Percentiles rank a stretch among this genome's conserved stretches.
These are phyloP conservation scores for Falco columbarius DNA, from an alignment of 2,797 vertebrate genomes.

Conservation along the genomic window DNA sequence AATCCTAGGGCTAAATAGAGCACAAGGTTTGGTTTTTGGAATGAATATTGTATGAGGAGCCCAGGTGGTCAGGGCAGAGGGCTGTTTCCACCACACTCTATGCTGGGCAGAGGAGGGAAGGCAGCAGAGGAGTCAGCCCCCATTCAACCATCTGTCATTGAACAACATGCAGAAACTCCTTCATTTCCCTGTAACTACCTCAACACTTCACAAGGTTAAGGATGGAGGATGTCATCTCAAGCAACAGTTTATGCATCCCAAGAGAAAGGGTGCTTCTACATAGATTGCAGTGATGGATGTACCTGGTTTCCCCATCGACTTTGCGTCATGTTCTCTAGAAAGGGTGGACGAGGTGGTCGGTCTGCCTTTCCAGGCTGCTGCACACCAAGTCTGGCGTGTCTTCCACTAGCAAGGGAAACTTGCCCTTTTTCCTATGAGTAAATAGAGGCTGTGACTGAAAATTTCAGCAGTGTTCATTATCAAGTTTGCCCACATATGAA, in stretches of 20 bases:
- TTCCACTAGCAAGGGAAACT: neutral
- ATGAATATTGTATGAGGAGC: fast-evolving
- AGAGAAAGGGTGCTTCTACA: neutral
- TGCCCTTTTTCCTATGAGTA: neutral
- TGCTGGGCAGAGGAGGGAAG: neutral
- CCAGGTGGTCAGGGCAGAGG: neutral
- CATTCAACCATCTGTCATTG: neutral
- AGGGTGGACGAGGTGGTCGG: fast-evolving
- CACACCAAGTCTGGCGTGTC: fast-evolving
- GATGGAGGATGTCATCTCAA: neutral
- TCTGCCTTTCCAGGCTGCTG: neutral
- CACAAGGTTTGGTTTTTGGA: neutral
- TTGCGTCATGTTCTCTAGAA: fast-evolving
- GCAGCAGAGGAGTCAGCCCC: neutral
- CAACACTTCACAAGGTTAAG: neutral
- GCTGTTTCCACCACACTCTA: neutral
- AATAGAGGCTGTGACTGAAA: neutral
- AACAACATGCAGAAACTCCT: neutral
- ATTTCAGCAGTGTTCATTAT: neutral
- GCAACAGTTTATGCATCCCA: neutral
- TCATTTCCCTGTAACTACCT: neutral
- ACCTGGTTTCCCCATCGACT: neutral
- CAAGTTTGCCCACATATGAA: neutral
- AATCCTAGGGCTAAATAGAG: neutral
- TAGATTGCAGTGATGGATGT: fast-evolving